Evolutionary conservation across 2,888 invertebrate genomes (phyloP).

Genomic region (Napeogenes inachia): DNA sequence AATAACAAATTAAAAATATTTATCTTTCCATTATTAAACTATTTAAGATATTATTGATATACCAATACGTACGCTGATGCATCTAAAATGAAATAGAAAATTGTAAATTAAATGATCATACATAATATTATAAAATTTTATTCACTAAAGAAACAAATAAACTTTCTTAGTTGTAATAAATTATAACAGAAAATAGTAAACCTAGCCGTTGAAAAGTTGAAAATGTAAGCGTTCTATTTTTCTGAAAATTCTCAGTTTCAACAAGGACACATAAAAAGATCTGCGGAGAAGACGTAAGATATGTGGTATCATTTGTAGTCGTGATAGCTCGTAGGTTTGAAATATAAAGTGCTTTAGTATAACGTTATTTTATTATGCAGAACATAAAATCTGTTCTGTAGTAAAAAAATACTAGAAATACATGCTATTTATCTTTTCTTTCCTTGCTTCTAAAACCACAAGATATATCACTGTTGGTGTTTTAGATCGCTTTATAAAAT

Average conservation of each 20-base stretch:
- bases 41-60: no score
- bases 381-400: neutral
- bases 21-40: no score
- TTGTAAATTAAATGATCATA: no score
- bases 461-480: neutral
- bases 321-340: conserved; percentile 10
- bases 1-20: no score
- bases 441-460: neutral
- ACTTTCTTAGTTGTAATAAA: no score
- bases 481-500: neutral
- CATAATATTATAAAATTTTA: no score
- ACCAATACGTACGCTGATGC: no score
- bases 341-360: conserved; percentile 8
- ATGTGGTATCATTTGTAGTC: conserved; percentile 17
- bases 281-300: conserved; percentile 5
- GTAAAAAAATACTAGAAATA: neutral
- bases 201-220: no score
- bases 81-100: no score
- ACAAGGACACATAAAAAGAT: conserved; percentile 8
- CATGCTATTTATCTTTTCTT: neutral
- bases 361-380: conserved; percentile 5
- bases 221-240: no score
- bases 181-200: no score
- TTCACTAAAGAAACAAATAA: no score
- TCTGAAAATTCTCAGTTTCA: neutral